A percentile compares a stretch with the other conserved stretches of the same genome.
Conservation (phyloP, 1,140 invertebrate genomes). For the Leptestheria dahalacensis region DNA sequence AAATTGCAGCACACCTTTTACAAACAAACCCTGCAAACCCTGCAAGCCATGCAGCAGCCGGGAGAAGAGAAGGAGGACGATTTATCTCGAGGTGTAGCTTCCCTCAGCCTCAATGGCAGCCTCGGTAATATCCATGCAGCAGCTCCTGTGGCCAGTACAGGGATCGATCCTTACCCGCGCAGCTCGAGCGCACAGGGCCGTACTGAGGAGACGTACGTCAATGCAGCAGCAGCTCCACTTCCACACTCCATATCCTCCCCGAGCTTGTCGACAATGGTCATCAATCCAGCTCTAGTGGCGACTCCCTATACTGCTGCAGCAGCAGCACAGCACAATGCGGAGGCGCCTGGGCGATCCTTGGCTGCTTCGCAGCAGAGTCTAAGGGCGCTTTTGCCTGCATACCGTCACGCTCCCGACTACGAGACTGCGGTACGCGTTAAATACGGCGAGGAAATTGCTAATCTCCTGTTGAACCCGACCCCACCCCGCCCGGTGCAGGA, state of each 20-base stretch:
- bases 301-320: background rate
- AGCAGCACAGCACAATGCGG: background rate
- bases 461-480: constrained; percentile 13
- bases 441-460: constrained; percentile 27
- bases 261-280: background rate
- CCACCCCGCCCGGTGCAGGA: constrained; percentile 36
- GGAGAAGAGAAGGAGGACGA: constrained; percentile 11
- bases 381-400: constrained; percentile 63
- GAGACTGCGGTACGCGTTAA: constrained; percentile 69
- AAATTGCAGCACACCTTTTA: constrained; percentile 76
- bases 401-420: constrained; percentile 83
- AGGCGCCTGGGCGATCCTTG: background rate
- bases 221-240: background rate
- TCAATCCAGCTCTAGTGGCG: background rate
- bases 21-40: constrained; percentile 40
- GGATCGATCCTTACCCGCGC: background rate
- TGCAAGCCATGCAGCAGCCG: constrained; percentile 27
- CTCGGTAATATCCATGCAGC: background rate
- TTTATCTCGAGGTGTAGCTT: background rate
- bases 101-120: background rate
- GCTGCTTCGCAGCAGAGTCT: constrained; percentile 19
- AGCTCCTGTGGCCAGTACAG: constrained; percentile 12
- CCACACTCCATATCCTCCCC: constrained; percentile 8
- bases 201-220: background rate
- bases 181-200: constrained; percentile 5